These are phyloP conservation scores for Blastomussa wellsi DNA, from an alignment of 92 coral and sea anemone genomes.

Conservation along the genomic window DNA sequence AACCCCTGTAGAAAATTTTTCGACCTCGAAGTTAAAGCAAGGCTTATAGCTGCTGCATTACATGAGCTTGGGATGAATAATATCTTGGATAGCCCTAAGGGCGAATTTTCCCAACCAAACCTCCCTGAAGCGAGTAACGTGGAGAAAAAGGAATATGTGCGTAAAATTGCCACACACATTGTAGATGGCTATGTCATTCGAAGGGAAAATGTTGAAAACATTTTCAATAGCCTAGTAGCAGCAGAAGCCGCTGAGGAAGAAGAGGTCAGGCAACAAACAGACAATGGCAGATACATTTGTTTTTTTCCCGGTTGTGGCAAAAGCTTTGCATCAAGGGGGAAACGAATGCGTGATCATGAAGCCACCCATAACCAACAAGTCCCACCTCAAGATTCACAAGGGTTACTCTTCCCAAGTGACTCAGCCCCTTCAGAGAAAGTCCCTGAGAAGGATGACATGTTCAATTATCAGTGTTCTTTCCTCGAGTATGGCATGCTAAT, in stretches of 20 bases:
- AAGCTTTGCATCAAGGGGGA: slow-evolving; percentile 60
- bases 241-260: slow-evolving; percentile 49
- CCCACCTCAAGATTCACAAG: slow-evolving; percentile 31
- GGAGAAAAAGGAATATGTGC: slow-evolving; percentile 53
- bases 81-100: slow-evolving; percentile 47
- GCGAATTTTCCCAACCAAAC: slow-evolving; percentile 29
- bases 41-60: slow-evolving; percentile 70
- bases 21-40: slow-evolving; percentile 65
- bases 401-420: slow-evolving; percentile 29
- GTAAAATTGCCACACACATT: slow-evolving; percentile 55
- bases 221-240: slow-evolving; percentile 51
- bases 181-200: slow-evolving; percentile 58
- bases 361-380: slow-evolving; percentile 47
- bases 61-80: slow-evolving; percentile 67
- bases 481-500: slow-evolving; percentile 69
- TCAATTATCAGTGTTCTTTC: slow-evolving; percentile 63
- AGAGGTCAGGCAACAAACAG: slow-evolving; percentile 45
- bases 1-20: slow-evolving; percentile 70
- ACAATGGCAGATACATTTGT: slow-evolving; percentile 60
- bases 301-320: slow-evolving; percentile 62
- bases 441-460: slow-evolving; percentile 64
- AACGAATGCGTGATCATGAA: slow-evolving; percentile 62
- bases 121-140: slow-evolving; percentile 38
- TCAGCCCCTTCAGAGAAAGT: background rate
- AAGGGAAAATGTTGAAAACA: slow-evolving; percentile 56